Evolutionary conservation across 2,797 vertebrate species (phyloP).

Genomic region (Emydoidea blandingii): DNA sequence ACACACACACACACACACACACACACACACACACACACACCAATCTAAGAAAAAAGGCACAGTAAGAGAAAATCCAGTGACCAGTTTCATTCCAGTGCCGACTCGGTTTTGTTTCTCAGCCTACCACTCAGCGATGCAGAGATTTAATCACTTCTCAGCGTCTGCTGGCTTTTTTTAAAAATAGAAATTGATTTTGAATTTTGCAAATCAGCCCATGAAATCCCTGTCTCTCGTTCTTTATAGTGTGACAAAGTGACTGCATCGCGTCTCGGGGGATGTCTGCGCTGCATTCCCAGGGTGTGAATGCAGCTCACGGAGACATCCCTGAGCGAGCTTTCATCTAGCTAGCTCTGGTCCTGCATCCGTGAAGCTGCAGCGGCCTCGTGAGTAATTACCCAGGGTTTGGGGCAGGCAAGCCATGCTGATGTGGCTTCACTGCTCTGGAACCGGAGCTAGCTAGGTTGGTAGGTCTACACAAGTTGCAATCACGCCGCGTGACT

Average conservation of each 20-base stretch:
- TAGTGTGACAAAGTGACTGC: not conserved
- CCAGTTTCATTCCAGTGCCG: too few species aligned
- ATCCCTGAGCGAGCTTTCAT: not conserved
- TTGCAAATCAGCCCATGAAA: not conserved
- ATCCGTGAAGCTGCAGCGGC: not conserved
- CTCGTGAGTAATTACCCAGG: not conserved
- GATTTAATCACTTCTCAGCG: not conserved
- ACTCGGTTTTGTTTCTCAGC: not conserved
- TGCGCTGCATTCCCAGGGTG: not conserved
- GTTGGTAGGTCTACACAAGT: too few species aligned
- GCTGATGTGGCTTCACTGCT: too few species aligned
- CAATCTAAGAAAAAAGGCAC: not conserved
- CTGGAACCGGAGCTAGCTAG: too few species aligned
- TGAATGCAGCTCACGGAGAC: not conserved
- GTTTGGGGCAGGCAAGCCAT: too few species aligned
- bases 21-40: too few species aligned
- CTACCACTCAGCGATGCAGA: not conserved
- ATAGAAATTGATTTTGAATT: not conserved
- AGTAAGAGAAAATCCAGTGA: not conserved
- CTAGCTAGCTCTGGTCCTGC: not conserved
- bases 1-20: rapidly evolving
- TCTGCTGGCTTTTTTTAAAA: not conserved
- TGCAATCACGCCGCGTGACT: too few species aligned
- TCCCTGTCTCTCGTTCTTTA: not conserved
- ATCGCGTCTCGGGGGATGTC: not conserved